Conservation (phyloP, 2,888 invertebrate species). For the Deilephila porcellus region DNA sequence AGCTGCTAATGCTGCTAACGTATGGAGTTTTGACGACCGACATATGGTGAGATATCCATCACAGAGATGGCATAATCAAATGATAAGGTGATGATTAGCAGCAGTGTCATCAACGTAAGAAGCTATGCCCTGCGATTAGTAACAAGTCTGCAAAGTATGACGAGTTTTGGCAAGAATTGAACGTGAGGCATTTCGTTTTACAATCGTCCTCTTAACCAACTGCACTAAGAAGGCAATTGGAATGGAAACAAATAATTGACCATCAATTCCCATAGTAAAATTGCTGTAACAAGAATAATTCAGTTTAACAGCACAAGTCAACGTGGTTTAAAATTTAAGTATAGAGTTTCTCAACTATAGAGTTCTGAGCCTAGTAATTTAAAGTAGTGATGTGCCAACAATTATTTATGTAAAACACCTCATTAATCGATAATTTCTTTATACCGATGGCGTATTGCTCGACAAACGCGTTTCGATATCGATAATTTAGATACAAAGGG, state of each 20-base stretch:
- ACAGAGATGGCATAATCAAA: too few species aligned
- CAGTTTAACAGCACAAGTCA: not conserved
- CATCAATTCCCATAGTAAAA: not conserved
- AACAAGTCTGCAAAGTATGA: too few species aligned
- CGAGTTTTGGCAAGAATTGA: too few species aligned
- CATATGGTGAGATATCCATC: too few species aligned
- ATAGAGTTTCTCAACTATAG: conserved; percentile 10
- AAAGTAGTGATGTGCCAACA: conserved; percentile 10
- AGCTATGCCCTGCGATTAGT: too few species aligned
- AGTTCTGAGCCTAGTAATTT: not conserved
- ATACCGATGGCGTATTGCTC: not conserved
- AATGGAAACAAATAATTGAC: not conserved
- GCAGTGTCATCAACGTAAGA: too few species aligned
- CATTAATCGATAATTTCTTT: not conserved
- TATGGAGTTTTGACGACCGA: too few species aligned
- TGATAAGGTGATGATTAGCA: too few species aligned
- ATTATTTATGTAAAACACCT: conserved; percentile 15
- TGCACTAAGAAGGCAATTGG: too few species aligned
- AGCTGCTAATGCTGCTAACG: too few species aligned
- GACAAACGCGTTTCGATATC: conserved; percentile 3
- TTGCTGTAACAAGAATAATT: not conserved
- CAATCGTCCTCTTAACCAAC: too few species aligned
- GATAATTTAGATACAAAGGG: conserved; percentile 31
- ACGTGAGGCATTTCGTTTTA: too few species aligned
- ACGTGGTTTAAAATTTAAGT: not conserved